Evolutionary conservation across 2,113 vertebrate species (phyloP).

Genomic region (Myiagra hebetior): DNA sequence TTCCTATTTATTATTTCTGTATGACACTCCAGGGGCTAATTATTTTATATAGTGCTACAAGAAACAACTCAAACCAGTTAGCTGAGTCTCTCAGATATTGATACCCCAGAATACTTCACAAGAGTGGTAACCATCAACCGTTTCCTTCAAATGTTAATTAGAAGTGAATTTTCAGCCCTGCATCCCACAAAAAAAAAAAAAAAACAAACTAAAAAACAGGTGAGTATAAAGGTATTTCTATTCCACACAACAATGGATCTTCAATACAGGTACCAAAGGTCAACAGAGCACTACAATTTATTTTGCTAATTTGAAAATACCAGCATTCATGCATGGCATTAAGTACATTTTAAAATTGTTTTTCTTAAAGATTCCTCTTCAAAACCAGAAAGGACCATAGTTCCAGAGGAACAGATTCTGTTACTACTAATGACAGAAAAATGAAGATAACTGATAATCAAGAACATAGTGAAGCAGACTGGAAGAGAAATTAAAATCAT

Average conservation of each 20-base stretch:
- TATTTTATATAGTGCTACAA: background rate
- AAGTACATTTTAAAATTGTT: background rate
- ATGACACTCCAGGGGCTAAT: background rate
- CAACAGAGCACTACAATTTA: background rate
- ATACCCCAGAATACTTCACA: background rate
- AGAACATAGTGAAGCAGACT: background rate
- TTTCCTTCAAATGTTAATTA: background rate
- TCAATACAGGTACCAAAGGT: background rate
- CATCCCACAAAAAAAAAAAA: background rate
- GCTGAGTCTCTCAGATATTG: background rate
- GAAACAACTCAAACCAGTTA: background rate
- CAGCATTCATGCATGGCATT: background rate
- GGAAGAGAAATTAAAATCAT: background rate
- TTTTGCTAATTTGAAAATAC: background rate
- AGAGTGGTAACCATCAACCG: background rate
- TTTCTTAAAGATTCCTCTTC: background rate
- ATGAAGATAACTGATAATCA: background rate
- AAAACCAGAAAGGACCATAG: background rate
- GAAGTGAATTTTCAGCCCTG: background rate
- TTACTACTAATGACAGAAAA: background rate
- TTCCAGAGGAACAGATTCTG: background rate
- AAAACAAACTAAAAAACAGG: background rate
- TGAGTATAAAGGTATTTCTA: background rate
- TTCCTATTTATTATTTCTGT: background rate
- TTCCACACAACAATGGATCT: background rate